Evolutionary conservation across 2,797 vertebrate species (phyloP).

Genomic region (Avahi laniger): DNA sequence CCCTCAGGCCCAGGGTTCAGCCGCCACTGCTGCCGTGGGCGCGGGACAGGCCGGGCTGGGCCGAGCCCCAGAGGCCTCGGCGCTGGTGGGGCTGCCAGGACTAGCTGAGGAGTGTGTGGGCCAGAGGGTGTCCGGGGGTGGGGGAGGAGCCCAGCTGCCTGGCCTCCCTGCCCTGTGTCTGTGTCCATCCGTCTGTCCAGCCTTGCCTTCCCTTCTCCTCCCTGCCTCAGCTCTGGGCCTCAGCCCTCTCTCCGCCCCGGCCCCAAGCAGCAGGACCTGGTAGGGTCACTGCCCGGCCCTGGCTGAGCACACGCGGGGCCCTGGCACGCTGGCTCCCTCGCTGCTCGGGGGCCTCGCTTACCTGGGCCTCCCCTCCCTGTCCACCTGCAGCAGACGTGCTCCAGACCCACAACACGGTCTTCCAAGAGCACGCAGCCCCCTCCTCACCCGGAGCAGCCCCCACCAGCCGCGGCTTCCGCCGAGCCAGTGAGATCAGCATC

Average conservation of each 20-base stretch:
- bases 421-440: slow-evolving; percentile 94
- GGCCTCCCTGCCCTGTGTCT: slow-evolving; percentile 41
- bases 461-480: slow-evolving; percentile 92
- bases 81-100: background rate
- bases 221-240: background rate
- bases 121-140: background rate
- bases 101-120: background rate
- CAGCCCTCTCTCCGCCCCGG: background rate
- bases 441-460: slow-evolving; percentile 93
- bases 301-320: background rate
- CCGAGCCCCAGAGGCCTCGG: background rate
- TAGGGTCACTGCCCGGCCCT: background rate
- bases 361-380: background rate
- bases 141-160: background rate
- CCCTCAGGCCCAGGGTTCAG: background rate
- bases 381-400: slow-evolving; percentile 92
- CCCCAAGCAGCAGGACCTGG: background rate
- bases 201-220: background rate
- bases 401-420: slow-evolving; percentile 96
- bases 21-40: background rate
- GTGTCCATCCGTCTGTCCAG: background rate
- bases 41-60: background rate
- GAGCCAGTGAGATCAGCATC: slow-evolving; percentile 98
- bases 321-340: background rate
- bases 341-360: background rate